Evolutionary conservation across 2,888 invertebrate genomes (phyloP), one percentile per base, ranked within the genome.

Genomic region (Dilophus febrilis): DNA sequence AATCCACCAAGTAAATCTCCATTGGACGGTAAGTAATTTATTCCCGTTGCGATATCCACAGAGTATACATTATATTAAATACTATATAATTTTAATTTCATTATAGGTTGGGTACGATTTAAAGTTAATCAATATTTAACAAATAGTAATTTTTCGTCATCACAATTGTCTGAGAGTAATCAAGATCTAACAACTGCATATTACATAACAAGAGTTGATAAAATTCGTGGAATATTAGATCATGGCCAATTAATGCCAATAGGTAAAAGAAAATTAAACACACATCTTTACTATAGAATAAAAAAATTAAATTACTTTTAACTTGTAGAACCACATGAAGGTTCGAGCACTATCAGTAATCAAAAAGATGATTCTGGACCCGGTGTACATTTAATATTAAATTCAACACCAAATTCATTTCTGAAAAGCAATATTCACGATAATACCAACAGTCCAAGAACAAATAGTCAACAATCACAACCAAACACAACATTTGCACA

Each of bases 61-160:
- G n/a, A n/a, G 11, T 17, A 3, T 4, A 33, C 17, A 18, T 7
- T 12, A n/a, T n/a, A n/a, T n/a, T n/a, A 7, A 8, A 4, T 35
- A 5, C 16, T 26, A 26, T 14, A 5, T n/a, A 2, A 19, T 7
- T 30, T 7, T 18, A 32, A 18, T n/a, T n/a, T n/a, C n/a, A n/a
- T n/a, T n/a, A n/a, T 31, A 33, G 57, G 60, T 26, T 63, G 63
- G 63, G 59, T 61, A 3, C 59, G 62, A 42, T 63, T 62, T 29
- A 59, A 58, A 47, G 45, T 63, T 16, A 60, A 61, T 44, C 59
- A 59, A 41, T 58, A 58, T 41, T 54, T 59, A 1, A 60, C 58
- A 0, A 60, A 62, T 43, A 51, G 51, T 18, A 39, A 39, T 39
- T n/a, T n/a, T 11, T 49, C 51, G 10, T 48, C 49, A 13, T 13